These are phyloP conservation scores for Dendrolimus kikuchii DNA, from an alignment of 1,140 invertebrate genomes.

Conservation along the genomic window DNA sequence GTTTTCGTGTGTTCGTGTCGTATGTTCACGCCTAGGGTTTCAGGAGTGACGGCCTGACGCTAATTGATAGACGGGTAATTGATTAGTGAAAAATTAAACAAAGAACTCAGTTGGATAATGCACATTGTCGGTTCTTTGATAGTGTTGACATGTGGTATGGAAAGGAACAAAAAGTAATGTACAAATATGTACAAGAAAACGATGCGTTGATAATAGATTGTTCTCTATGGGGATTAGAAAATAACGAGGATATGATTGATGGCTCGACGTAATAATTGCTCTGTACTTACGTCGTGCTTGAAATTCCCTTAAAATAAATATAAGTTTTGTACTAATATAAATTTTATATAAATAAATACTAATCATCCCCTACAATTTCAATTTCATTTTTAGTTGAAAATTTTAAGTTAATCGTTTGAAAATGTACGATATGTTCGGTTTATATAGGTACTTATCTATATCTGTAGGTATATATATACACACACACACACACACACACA, in stretches of 20 bases:
- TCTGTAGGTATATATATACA: no score
- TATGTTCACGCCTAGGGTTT: slow-evolving; percentile 60
- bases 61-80: slow-evolving; percentile 62
- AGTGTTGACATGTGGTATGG: slow-evolving; percentile 2
- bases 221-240: slow-evolving; percentile 1
- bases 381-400: no score
- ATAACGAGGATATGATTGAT: not conserved
- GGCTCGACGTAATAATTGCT: no score
- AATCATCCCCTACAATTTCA: no score
- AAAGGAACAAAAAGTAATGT: slow-evolving; percentile 2
- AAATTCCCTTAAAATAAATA: no score
- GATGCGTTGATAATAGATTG: slow-evolving; percentile 7
- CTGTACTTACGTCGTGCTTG: no score
- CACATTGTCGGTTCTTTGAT: slow-evolving; percentile 6
- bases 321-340: no score
- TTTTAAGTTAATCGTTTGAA: no score
- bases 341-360: no score
- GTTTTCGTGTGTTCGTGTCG: slow-evolving; percentile 29
- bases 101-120: slow-evolving; percentile 13
- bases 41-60: slow-evolving; percentile 40
- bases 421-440: no score
- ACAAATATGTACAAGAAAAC: not conserved
- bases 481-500: no score
- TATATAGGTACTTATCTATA: no score
- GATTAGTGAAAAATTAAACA: slow-evolving; percentile 50